Conservation (phyloP, 1,140 invertebrate species). For the Drosophila varians region DNA sequence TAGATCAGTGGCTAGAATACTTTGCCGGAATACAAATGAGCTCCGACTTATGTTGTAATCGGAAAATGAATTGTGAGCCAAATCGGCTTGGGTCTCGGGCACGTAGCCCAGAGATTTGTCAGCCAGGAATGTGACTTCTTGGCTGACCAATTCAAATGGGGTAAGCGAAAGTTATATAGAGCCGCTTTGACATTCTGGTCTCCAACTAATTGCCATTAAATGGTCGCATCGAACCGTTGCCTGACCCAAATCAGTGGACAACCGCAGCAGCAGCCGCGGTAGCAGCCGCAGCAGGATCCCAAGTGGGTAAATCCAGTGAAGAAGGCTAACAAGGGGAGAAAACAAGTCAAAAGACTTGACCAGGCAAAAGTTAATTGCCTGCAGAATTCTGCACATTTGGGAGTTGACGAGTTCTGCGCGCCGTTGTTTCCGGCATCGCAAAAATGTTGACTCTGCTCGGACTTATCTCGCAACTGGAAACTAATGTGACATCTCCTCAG, state of each 20-base stretch:
- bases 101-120: constrained; percentile 66
- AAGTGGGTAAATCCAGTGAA: constrained; percentile 4
- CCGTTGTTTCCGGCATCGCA: constrained; percentile 47
- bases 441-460: constrained; percentile 17
- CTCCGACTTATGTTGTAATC: constrained; percentile 34
- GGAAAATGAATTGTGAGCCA: constrained; percentile 17
- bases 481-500: constrained; percentile 49
- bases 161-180: constrained; percentile 29
- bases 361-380: constrained; percentile 58
- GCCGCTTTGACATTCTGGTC: constrained; percentile 37
- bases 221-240: constrained; percentile 43
- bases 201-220: constrained; percentile 47
- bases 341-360: constrained; percentile 31
- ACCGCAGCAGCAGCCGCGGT: constrained; percentile 34
- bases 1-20: constrained; percentile 34
- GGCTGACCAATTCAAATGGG: constrained; percentile 3
- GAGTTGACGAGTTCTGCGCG: constrained; percentile 38
- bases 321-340: constrained; percentile 6
- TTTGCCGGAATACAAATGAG: constrained; percentile 65
- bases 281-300: constrained; percentile 29
- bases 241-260: constrained; percentile 51
- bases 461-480: constrained; percentile 46
- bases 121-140: constrained; percentile 21
- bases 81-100: constrained; percentile 8
- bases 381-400: constrained; percentile 57